These are phyloP conservation scores for Antitype chi DNA, from an alignment of 2,888 invertebrate genomes.

Conservation along the genomic window DNA sequence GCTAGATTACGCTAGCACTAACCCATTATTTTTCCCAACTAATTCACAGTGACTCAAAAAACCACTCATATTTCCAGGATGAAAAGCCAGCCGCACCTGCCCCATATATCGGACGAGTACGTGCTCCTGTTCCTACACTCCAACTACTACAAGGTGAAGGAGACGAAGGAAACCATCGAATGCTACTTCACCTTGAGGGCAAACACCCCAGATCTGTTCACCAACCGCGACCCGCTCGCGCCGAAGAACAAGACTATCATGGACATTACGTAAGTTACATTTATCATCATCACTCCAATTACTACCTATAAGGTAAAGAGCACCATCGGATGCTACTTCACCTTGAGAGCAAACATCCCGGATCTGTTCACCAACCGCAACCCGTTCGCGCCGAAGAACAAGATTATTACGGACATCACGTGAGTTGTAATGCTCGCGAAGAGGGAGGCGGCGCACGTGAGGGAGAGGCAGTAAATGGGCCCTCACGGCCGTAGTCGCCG, in stretches of 20 bases:
- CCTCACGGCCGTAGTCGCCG: too few species aligned
- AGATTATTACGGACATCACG: slow-evolving; percentile 90
- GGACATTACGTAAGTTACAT: slow-evolving; percentile 90
- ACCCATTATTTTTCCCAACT: neutral
- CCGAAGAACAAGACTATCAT: slow-evolving; percentile 89
- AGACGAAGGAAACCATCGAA: slow-evolving; percentile 88
- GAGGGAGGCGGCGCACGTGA: too few species aligned
- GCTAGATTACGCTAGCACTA: too few species aligned
- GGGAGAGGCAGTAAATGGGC: too few species aligned
- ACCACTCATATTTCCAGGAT: slow-evolving; percentile 89
- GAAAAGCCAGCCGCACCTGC: slow-evolving; percentile 91
- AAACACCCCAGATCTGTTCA: slow-evolving; percentile 91
- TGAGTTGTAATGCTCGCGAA: too few species aligned
- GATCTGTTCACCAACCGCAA: slow-evolving; percentile 91
- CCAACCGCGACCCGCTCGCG: slow-evolving; percentile 89
- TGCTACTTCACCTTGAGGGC: slow-evolving; percentile 91
- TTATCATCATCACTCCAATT: slow-evolving; percentile 75
- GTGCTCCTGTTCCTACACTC: slow-evolving; percentile 92
- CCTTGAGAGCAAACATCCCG: slow-evolving; percentile 90
- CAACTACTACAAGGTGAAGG: slow-evolving; percentile 87
- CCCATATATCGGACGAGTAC: slow-evolving; percentile 92
- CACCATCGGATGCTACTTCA: slow-evolving; percentile 90
- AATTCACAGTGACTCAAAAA: slow-evolving; percentile 50
- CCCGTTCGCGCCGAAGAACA: slow-evolving; percentile 86
- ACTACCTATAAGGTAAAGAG: slow-evolving; percentile 83